Evolutionary conservation across 2,888 invertebrate genomes (phyloP).

Genomic region (Limnephilus lunatus): DNA sequence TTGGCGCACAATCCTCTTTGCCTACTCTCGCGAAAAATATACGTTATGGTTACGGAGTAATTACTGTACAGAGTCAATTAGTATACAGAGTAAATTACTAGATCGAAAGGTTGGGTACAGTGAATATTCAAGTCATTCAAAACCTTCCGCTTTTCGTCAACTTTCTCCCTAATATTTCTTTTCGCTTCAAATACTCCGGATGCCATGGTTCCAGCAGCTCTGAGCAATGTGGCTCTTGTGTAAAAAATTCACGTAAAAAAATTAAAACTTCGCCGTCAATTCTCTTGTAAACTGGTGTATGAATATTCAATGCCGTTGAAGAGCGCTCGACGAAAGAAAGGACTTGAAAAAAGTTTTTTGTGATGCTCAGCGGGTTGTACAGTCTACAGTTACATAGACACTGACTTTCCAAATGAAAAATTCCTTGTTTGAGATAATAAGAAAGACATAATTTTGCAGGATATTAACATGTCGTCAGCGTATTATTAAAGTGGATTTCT

Average conservation of each 20-base stretch:
- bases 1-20: background rate
- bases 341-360: background rate
- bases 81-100: background rate
- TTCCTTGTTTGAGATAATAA: background rate
- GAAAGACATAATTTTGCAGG: background rate
- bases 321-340: background rate
- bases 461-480: background rate
- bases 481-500: background rate
- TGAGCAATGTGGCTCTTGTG: background rate
- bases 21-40: background rate
- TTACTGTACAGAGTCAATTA: too few species aligned
- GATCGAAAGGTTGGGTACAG: background rate
- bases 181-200: background rate
- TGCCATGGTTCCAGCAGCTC: background rate
- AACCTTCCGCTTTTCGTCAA: background rate
- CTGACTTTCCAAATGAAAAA: background rate
- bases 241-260: background rate
- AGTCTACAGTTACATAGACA: background rate
- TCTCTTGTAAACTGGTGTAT: background rate
- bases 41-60: background rate
- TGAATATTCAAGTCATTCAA: background rate
- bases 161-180: background rate
- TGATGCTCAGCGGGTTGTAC: background rate
- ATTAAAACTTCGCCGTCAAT: background rate
- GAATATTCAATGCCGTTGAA: background rate